Percentiles rank a stretch among this genome's conserved stretches.
Conservation (phyloP, 1,140 invertebrate genomes). For the Protaetia brevitarsis region DNA sequence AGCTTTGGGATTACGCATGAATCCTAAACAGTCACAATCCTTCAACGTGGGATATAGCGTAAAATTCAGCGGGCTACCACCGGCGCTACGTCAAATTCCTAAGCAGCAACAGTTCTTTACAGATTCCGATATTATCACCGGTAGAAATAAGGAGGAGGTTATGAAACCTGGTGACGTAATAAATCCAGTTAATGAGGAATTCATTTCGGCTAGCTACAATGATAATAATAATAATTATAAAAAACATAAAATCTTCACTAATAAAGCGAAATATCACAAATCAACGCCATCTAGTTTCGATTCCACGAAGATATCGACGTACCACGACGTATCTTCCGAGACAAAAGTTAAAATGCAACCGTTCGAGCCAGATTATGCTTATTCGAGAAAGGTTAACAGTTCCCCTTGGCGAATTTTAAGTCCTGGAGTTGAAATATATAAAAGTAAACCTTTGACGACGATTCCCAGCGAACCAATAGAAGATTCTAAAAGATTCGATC, state of each 20-base stretch:
- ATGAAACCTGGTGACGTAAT: background rate
- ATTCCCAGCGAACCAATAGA: background rate
- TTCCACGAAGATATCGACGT: slow-evolving; percentile 8
- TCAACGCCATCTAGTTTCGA: background rate
- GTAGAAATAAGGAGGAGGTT: slow-evolving; percentile 21
- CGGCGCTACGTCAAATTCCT: background rate
- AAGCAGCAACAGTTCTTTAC: background rate
- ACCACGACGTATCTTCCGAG: slow-evolving; percentile 27
- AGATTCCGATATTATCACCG: slow-evolving; percentile 31
- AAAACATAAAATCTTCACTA: slow-evolving; percentile 29
- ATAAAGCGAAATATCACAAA: slow-evolving; percentile 29
- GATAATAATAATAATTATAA: no score
- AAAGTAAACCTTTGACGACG: background rate
- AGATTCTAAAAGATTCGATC: slow-evolving; percentile 32
- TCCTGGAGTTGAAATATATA: slow-evolving; percentile 35
- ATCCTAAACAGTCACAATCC: slow-evolving; percentile 23
- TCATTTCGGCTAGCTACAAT: slow-evolving; percentile 10
- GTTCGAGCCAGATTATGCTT: slow-evolving; percentile 19
- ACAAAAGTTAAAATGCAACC: slow-evolving; percentile 27
- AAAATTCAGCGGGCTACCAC: slow-evolving; percentile 26
- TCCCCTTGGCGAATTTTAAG: slow-evolving; percentile 36
- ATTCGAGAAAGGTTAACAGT: slow-evolving; percentile 20
- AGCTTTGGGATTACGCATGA: background rate
- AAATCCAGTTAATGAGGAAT: slow-evolving; percentile 2
- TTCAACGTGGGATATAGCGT: slow-evolving; percentile 41